phyloP scores from a whole-genome alignment of 2,113 vertebrate species.

The Neolamprologus fasciatus region DNA sequence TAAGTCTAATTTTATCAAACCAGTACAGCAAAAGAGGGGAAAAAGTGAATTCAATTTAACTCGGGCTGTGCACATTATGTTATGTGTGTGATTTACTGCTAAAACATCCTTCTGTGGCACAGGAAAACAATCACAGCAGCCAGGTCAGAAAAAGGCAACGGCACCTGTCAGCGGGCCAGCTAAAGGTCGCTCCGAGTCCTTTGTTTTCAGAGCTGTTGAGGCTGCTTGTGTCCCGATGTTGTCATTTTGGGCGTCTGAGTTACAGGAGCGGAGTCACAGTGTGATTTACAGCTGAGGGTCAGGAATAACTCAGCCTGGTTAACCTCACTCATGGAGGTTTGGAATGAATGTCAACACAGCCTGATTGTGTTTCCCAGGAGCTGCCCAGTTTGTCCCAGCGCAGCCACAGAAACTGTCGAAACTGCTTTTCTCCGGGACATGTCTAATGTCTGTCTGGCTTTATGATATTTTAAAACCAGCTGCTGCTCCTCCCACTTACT shows the following conservation, averaged over 20 bases:
- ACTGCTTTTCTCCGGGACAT: neutral
- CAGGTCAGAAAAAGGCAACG: neutral
- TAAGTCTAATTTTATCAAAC: neutral
- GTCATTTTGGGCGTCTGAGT: neutral
- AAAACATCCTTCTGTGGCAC: neutral
- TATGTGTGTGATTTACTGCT: neutral
- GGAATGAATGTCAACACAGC: neutral
- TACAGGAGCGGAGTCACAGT: neutral
- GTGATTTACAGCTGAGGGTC: neutral
- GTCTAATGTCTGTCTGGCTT: neutral
- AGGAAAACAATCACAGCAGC: neutral
- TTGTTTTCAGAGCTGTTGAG: neutral
- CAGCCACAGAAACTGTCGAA: neutral
- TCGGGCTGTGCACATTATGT: neutral
- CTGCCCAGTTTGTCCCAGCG: neutral
- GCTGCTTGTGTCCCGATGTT: neutral
- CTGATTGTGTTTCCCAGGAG: neutral
- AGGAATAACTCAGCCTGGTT: slow-evolving; percentile 19
- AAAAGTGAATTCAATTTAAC: neutral
- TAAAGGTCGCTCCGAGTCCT: neutral
- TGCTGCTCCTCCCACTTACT: neutral
- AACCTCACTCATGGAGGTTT: neutral
- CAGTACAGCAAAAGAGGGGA: neutral
- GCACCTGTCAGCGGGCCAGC: neutral
- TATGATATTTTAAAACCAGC: neutral